A percentile compares a stretch with the other conserved stretches of the same genome.
Conservation (phyloP, 2,888 invertebrate genomes). For the Crocallis elinguaria region DNA sequence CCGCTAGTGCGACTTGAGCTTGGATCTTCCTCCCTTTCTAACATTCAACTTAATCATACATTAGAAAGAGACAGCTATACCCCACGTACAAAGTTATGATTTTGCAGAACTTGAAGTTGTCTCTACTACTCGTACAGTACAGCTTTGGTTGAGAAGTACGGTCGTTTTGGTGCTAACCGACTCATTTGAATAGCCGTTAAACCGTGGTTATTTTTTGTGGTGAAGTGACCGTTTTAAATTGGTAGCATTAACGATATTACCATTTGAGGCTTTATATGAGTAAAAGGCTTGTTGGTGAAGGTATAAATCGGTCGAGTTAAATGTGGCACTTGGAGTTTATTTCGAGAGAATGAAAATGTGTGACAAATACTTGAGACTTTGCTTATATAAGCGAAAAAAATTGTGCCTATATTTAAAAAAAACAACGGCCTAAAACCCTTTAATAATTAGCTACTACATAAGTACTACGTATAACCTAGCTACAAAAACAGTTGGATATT, state of each 20-base stretch:
- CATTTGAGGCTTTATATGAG: slow-evolving; percentile 56
- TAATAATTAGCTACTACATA: no score
- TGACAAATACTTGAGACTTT: neutral
- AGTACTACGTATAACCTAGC: no score
- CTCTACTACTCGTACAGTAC: slow-evolving; percentile 71
- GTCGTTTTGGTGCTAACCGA: slow-evolving; percentile 65
- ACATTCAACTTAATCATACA: slow-evolving; percentile 47
- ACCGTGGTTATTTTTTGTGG: slow-evolving; percentile 35
- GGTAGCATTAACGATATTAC: slow-evolving; percentile 54
- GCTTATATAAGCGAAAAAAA: neutral
- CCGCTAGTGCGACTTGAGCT: slow-evolving; percentile 79
- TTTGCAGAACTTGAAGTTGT: slow-evolving; percentile 78
- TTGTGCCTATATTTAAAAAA: no score
- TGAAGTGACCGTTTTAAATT: slow-evolving; percentile 42
- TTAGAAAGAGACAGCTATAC: slow-evolving; percentile 58
- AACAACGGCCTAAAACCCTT: no score
- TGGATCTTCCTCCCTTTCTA: slow-evolving; percentile 58
- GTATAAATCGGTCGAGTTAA: slow-evolving; percentile 58
- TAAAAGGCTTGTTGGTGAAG: slow-evolving; percentile 60
- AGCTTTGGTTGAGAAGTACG: slow-evolving; percentile 66
- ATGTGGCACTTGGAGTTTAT: slow-evolving; percentile 38
- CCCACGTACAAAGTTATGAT: slow-evolving; percentile 49
- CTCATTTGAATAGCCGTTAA: slow-evolving; percentile 53
- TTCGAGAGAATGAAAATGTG: no score
- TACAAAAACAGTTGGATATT: no score